phyloP scores from a whole-genome alignment of 2,113 vertebrate species.

The Sula dactylatra region DNA sequence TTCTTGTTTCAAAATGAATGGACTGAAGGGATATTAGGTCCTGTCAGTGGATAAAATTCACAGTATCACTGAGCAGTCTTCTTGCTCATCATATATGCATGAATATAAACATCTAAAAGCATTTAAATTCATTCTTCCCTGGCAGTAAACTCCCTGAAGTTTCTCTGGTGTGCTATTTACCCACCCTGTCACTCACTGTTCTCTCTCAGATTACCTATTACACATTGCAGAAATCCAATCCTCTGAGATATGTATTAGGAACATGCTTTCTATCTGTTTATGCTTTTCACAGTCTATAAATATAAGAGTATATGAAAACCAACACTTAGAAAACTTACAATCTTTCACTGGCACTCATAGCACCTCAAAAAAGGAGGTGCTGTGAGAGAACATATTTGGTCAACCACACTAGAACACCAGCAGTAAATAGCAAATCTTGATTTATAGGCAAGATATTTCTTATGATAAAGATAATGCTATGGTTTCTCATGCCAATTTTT shows the following conservation, averaged over 20 bases:
- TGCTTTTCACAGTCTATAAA: conserved; percentile 58
- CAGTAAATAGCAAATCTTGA: background rate
- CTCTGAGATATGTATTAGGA: conserved; percentile 8
- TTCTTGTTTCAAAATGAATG: background rate
- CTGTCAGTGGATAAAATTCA: background rate
- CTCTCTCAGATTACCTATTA: conserved; percentile 22
- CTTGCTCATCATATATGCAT: background rate
- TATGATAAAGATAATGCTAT: background rate
- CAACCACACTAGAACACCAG: background rate
- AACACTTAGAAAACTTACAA: conserved; percentile 8
- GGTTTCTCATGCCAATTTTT: background rate
- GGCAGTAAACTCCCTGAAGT: background rate
- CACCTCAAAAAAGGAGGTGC: background rate
- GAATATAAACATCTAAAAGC: background rate
- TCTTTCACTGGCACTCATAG: background rate
- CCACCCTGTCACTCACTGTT: conserved; percentile 9
- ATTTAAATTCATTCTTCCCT: background rate
- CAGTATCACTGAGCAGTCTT: background rate
- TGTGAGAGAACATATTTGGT: background rate
- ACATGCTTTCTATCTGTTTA: conserved; percentile 26
- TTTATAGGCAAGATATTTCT: background rate
- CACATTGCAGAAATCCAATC: conserved; percentile 48
- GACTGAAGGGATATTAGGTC: background rate
- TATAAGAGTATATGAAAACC: conserved; percentile 43
- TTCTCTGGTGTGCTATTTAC: background rate